Percentiles rank a stretch among this genome's conserved stretches.
Conservation (phyloP, 2,113 vertebrate genomes). For the Syrmaticus mikado region DNA sequence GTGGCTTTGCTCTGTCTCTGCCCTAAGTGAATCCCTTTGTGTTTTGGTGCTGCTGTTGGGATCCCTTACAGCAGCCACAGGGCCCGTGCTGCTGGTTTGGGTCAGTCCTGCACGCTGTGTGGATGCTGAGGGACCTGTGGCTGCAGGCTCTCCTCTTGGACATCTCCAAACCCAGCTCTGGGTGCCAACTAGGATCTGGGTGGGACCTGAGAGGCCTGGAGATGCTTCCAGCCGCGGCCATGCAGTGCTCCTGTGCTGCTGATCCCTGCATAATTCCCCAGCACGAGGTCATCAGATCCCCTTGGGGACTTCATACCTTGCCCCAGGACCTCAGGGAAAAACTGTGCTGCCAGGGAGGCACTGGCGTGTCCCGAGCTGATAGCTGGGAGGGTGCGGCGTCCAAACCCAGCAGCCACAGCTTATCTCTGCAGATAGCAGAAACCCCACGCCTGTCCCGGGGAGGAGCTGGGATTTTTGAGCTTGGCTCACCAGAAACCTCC, state of each 20-base stretch:
- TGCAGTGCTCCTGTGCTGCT: background rate
- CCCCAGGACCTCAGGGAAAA: background rate
- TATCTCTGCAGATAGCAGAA: background rate
- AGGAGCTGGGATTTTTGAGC: background rate
- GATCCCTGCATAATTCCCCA: background rate
- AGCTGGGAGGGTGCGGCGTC: background rate
- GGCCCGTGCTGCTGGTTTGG: background rate
- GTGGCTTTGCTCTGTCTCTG: background rate
- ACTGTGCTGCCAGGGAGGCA: background rate
- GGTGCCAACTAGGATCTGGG: no score
- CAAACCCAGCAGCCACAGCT: background rate
- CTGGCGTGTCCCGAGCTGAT: background rate
- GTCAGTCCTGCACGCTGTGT: background rate
- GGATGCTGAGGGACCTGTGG: background rate
- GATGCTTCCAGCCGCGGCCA: background rate
- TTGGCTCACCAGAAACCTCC: background rate
- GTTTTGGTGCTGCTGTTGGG: background rate
- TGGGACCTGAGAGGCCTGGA: background rate
- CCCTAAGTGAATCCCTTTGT: background rate
- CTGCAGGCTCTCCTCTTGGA: no score
- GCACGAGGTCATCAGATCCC: background rate
- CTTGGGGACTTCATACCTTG: background rate
- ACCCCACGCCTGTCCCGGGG: fast-evolving
- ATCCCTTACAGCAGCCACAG: background rate
- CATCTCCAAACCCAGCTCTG: background rate